Evolutionary conservation across 2,888 invertebrate species (phyloP).

Genomic region (Brachylomia viminalis): DNA sequence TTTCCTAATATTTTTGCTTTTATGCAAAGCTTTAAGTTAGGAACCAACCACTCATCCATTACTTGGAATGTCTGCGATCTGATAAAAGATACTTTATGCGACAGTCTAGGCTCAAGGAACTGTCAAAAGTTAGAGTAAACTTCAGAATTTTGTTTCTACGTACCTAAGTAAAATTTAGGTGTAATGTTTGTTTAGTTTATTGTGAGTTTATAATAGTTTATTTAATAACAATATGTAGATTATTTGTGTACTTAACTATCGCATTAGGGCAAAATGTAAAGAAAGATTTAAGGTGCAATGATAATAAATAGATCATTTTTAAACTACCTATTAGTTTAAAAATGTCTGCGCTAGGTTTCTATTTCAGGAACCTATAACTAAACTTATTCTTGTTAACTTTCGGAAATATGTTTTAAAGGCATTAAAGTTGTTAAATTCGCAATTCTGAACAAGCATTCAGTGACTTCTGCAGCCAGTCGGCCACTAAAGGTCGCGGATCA

Average conservation of each 20-base stretch:
- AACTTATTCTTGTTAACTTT: background rate
- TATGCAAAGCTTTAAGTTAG: background rate
- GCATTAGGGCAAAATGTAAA: background rate
- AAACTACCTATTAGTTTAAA: too few species aligned
- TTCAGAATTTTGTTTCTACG: background rate
- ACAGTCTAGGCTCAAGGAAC: background rate
- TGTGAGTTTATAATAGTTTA: background rate
- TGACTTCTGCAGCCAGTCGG: background rate
- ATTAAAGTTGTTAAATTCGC: background rate
- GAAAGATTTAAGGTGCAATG: background rate
- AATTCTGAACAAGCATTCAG: slow-evolving; percentile 12
- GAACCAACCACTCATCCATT: background rate
- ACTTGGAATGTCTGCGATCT: background rate
- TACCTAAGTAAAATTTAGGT: too few species aligned
- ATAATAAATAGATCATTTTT: background rate
- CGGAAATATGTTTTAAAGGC: background rate
- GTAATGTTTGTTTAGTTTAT: background rate
- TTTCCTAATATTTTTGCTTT: background rate
- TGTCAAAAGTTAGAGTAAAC: background rate
- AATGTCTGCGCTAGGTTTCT: background rate
- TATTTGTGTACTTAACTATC: background rate
- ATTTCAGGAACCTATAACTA: background rate
- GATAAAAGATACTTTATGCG: background rate
- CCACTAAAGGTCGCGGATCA: slow-evolving; percentile 47
- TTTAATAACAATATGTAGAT: background rate